A percentile compares a stretch with the other conserved stretches of the same genome.
Conservation (phyloP, 2,888 invertebrate genomes). For the Ectropis crepuscularia region DNA sequence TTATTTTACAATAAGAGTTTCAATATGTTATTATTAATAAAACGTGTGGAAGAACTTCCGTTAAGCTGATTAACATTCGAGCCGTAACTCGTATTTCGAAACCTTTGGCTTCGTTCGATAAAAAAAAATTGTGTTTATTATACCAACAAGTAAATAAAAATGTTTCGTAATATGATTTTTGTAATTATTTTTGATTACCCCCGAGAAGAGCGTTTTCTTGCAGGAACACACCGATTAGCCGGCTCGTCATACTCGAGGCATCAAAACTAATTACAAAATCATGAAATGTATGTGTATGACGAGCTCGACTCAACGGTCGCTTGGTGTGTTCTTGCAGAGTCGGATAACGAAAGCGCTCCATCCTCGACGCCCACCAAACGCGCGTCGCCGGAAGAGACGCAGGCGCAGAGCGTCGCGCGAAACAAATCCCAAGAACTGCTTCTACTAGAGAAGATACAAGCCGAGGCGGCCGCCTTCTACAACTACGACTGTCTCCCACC, state of each 20-base stretch:
- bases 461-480: slow-evolving; percentile 89
- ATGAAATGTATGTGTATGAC: slow-evolving; percentile 47
- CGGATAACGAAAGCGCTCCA: slow-evolving; percentile 90
- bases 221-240: slow-evolving; percentile 72
- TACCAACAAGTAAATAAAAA: slow-evolving; percentile 83
- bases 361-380: slow-evolving; percentile 84
- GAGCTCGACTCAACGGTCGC: slow-evolving; percentile 65
- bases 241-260: slow-evolving; percentile 53
- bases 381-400: slow-evolving; percentile 57
- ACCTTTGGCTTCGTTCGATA: slow-evolving; percentile 79
- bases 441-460: slow-evolving; percentile 88
- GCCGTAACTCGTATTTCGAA: slow-evolving; percentile 71
- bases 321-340: slow-evolving; percentile 90
- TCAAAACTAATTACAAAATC: slow-evolving; percentile 84
- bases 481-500: slow-evolving; percentile 81
- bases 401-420: slow-evolving; percentile 58
- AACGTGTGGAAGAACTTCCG: slow-evolving; percentile 74
- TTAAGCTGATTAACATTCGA: slow-evolving; percentile 75
- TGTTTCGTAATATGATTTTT: slow-evolving; percentile 83
- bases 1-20: slow-evolving; percentile 74
- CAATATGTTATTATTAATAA: slow-evolving; percentile 72
- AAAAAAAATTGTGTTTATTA: slow-evolving; percentile 79
- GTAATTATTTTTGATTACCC: slow-evolving; percentile 81
- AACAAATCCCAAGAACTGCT: slow-evolving; percentile 89
- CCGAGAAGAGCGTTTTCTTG: slow-evolving; percentile 69